Conservation (phyloP, 1,140 invertebrate species). For the Nephotettix cincticeps region DNA sequence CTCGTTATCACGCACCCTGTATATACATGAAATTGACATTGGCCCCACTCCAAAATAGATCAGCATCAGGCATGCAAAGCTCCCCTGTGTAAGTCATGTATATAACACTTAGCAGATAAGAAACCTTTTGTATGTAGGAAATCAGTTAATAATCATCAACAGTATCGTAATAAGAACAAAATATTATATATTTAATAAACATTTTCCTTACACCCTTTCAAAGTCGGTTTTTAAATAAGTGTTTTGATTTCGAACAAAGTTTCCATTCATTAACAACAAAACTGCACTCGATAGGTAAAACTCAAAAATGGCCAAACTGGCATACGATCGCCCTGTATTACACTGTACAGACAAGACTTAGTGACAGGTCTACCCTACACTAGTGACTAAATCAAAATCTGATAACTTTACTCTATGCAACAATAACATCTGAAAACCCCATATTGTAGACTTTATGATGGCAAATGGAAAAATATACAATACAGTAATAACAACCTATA, state of each 20-base stretch:
- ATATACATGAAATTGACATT: too few species aligned
- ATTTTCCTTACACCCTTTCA: slow-evolving; percentile 14
- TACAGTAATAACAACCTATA: slow-evolving; percentile 19
- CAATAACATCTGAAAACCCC: slow-evolving; percentile 3
- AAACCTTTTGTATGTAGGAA: too few species aligned
- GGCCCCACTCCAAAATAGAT: too few species aligned
- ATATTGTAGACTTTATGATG: slow-evolving; percentile 15
- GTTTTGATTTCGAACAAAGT: slow-evolving; percentile 13
- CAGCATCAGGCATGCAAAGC: too few species aligned
- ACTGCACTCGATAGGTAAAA: slow-evolving; percentile 12
- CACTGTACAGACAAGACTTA: not conserved
- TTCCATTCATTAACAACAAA: slow-evolving; percentile 7
- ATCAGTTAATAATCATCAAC: not conserved
- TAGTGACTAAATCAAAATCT: slow-evolving; percentile 16
- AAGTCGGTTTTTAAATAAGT: slow-evolving; percentile 18
- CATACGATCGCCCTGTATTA: not conserved
- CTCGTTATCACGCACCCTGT: too few species aligned
- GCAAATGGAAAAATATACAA: slow-evolving; percentile 22
- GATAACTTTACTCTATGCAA: not conserved
- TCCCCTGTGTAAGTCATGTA: too few species aligned
- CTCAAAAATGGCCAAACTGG: not conserved
- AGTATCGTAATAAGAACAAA: slow-evolving; percentile 11
- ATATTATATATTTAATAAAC: slow-evolving; percentile 21
- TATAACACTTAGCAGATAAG: too few species aligned
- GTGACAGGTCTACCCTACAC: not conserved